phyloP scores from a whole-genome alignment of 2,797 vertebrate genomes.

The Eospalax fontanierii region DNA sequence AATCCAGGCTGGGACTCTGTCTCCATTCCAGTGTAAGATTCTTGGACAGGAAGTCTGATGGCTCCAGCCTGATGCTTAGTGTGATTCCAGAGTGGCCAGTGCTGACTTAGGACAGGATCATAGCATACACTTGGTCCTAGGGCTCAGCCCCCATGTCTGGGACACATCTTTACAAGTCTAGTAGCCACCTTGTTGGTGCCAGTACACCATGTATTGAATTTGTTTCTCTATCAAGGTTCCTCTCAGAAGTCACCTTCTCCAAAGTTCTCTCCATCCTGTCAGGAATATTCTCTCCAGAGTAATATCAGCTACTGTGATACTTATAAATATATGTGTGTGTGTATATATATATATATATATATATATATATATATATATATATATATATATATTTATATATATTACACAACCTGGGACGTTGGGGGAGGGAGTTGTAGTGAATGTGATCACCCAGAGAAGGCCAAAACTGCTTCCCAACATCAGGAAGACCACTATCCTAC shows the following conservation, averaged over 20 bases:
- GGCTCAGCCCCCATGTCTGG: background rate
- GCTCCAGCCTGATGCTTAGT: background rate
- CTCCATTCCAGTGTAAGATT: background rate
- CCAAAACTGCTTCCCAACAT: too few species aligned
- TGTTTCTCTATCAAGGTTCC: background rate
- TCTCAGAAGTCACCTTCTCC: conserved; percentile 30
- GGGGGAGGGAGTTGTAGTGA: too few species aligned
- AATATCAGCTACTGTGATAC: background rate
- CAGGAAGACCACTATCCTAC: too few species aligned
- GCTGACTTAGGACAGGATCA: background rate
- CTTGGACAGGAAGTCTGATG: background rate
- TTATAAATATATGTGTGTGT: too few species aligned
- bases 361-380: too few species aligned
- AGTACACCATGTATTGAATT: background rate
- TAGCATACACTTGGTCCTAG: background rate
- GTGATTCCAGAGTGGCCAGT: background rate
- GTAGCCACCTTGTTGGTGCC: background rate
- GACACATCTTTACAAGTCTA: background rate
- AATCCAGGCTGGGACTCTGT: background rate
- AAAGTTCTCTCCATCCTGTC: background rate
- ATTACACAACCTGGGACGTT: background rate
- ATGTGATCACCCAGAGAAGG: too few species aligned
- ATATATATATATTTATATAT: too few species aligned
- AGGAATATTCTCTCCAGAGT: background rate
- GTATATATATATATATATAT: too few species aligned